These are phyloP conservation scores for Drosophila tani DNA, from an alignment of 1,140 invertebrate species.

Conservation along the genomic window DNA sequence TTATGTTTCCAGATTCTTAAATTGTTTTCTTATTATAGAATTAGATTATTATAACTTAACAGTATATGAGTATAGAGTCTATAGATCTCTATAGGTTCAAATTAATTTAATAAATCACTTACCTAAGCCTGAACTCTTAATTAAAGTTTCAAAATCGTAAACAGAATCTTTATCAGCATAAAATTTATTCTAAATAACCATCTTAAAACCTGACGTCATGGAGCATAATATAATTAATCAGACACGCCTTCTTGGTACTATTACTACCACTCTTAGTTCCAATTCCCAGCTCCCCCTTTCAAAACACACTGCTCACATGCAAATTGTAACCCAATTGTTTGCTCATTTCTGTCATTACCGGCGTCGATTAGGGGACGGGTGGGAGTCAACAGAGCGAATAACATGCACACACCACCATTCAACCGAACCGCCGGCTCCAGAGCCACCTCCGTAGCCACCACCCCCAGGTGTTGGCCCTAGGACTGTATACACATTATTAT, in stretches of 20 bases:
- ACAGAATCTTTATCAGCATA: background rate
- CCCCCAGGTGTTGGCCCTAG: conserved; percentile 39
- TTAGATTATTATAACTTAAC: background rate
- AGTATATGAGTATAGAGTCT: too few species aligned
- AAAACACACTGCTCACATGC: conserved; percentile 33
- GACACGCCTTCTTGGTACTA: background rate
- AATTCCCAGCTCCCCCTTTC: conserved; percentile 5
- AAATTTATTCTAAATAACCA: background rate
- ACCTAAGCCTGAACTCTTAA: background rate
- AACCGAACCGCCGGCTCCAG: background rate
- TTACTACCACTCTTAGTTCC: background rate
- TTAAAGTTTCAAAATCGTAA: background rate
- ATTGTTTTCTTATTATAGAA: background rate
- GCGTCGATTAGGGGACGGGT: conserved; percentile 43
- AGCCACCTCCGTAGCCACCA: background rate
- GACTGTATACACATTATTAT: conserved; percentile 53
- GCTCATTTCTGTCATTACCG: conserved; percentile 56
- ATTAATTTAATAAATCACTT: too few species aligned
- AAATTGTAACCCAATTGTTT: conserved; percentile 59
- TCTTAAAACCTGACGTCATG: conserved; percentile 13
- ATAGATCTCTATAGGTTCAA: background rate
- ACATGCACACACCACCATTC: conserved; percentile 34
- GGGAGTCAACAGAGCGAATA: conserved; percentile 42
- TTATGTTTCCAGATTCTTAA: too few species aligned
- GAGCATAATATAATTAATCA: conserved; percentile 23